Conservation (phyloP, 2,113 vertebrate genomes). For the Athene cunicularia region DNA sequence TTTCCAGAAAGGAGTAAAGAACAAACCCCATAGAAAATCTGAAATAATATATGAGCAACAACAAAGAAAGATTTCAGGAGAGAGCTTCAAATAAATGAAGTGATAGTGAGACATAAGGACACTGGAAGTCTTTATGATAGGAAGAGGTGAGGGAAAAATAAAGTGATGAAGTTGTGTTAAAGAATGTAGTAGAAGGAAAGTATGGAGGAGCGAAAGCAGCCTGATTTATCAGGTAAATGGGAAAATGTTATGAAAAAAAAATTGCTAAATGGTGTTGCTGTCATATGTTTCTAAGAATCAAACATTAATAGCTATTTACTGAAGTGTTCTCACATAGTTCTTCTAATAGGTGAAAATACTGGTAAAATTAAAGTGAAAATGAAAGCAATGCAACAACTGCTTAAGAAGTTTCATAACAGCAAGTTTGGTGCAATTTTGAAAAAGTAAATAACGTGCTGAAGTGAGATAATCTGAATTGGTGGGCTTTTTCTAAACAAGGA, state of each 20-base stretch:
- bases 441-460: background rate
- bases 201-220: background rate
- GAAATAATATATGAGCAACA: background rate
- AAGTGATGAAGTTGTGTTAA: background rate
- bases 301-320: background rate
- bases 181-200: background rate
- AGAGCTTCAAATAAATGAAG: background rate
- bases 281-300: background rate
- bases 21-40: background rate
- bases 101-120: background rate
- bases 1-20: background rate
- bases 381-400: background rate
- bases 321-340: background rate
- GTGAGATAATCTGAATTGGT: constrained; percentile 3
- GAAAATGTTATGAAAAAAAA: background rate
- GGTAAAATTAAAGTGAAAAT: background rate
- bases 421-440: background rate
- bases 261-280: background rate
- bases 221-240: background rate
- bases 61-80: background rate
- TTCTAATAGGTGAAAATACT: background rate
- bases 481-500: constrained; percentile 27
- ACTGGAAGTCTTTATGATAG: background rate
- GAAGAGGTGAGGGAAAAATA: background rate
- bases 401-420: background rate